A percentile compares a stretch with the other conserved stretches of the same genome.
Conservation (phyloP, 2,888 invertebrate genomes). For the Aricia artaxerxes region DNA sequence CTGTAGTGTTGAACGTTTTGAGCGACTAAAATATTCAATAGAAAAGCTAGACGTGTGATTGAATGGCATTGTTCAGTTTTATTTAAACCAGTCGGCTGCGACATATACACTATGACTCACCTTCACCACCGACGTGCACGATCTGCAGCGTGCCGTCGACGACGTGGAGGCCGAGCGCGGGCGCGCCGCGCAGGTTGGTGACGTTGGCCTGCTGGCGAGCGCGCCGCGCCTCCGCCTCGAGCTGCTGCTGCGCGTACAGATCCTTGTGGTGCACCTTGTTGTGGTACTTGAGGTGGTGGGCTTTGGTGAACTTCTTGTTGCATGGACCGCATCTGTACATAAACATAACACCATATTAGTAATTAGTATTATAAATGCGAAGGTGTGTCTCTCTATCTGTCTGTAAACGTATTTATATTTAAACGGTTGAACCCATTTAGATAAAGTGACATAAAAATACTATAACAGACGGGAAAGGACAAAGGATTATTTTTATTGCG, state of each 20-base stretch:
- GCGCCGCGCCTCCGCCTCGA: constrained; percentile 72
- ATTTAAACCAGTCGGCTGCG: no score
- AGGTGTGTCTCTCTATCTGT: no score
- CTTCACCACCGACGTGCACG: constrained; percentile 56
- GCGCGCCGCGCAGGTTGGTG: constrained; percentile 60
- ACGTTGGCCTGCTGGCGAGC: constrained; percentile 68
- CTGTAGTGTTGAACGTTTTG: no score
- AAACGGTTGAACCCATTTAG: no score
- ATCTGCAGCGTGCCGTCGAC: constrained; percentile 68
- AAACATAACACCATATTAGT: neutral
- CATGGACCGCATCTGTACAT: constrained; percentile 64
- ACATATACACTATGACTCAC: constrained; percentile 43
- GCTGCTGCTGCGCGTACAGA: constrained; percentile 68
- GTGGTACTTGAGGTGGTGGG: constrained; percentile 76
- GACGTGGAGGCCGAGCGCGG: constrained; percentile 61
- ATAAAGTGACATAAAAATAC: no score
- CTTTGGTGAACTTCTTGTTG: constrained; percentile 78
- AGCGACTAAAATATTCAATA: no score
- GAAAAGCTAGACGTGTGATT: no score
- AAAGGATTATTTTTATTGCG: no score
- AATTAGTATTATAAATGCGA: no score
- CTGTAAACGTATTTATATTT: no score
- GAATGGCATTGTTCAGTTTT: no score
- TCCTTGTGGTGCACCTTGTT: constrained; percentile 79
- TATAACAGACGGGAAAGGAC: no score